phyloP scores from a whole-genome alignment of 2,113 vertebrate genomes.

The Malurus elegans region DNA sequence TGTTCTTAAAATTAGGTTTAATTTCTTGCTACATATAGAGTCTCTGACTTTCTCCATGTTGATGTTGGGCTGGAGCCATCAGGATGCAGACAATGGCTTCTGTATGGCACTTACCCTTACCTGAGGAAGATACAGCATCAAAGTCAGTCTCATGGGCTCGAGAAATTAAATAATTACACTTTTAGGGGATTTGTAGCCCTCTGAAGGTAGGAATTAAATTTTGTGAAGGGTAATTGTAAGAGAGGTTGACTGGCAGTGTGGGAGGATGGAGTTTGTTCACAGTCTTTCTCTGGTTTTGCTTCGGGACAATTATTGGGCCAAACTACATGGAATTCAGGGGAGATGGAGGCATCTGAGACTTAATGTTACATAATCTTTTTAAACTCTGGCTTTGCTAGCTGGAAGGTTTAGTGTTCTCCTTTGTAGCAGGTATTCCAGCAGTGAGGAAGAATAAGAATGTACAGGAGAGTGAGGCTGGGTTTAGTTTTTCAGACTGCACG shows the following conservation, averaged over 20 bases:
- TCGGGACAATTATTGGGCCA: neutral
- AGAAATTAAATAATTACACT: conserved; percentile 5
- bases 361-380: neutral
- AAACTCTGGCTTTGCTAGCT: neutral
- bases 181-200: neutral
- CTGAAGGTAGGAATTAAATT: conserved; percentile 27
- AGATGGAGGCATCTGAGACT: neutral
- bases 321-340: neutral
- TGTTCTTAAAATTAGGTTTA: conserved; percentile 44
- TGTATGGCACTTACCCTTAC: neutral
- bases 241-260: neutral
- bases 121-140: neutral
- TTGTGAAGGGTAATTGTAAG: conserved; percentile 6
- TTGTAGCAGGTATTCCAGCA: neutral
- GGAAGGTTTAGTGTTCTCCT: neutral
- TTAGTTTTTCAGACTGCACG: neutral
- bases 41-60: conserved; percentile 15
- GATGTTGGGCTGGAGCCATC: conserved; percentile 50
- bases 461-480: neutral
- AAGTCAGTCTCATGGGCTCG: neutral
- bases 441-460: neutral
- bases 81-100: neutral
- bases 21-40: conserved; percentile 7
- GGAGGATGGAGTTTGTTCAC: neutral
- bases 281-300: neutral